Conservation (phyloP, 2,113 vertebrate genomes). For the Lophius piscatorius region DNA sequence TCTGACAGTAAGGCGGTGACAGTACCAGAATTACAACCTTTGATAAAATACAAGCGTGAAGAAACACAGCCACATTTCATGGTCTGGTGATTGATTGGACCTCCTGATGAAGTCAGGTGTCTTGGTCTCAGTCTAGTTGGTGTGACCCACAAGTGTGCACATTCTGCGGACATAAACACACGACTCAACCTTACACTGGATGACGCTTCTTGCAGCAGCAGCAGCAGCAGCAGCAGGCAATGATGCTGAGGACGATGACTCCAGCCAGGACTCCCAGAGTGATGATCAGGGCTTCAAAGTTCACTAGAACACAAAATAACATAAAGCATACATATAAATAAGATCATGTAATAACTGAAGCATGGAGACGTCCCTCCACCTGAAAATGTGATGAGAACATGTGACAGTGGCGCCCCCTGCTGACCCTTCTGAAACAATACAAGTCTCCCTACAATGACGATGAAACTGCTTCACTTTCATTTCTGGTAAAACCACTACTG, state of each 20-base stretch:
- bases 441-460: not conserved
- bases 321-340: too few relatives aligned
- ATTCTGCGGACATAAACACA: too few relatives aligned
- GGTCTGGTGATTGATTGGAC: too few relatives aligned
- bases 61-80: too few relatives aligned
- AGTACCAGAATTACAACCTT: too few relatives aligned
- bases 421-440: conserved; percentile 15
- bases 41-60: too few relatives aligned
- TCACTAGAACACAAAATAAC: conserved; percentile 74
- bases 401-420: conserved; percentile 49
- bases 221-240: conserved; percentile 86
- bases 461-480: not conserved
- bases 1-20: too few relatives aligned
- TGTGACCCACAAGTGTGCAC: too few relatives aligned
- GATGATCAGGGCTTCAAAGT: conserved; percentile 88
- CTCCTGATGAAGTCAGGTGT: too few relatives aligned
- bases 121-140: too few relatives aligned
- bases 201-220: conserved; percentile 78
- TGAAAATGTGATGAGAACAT: not conserved
- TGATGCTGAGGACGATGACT: conserved; percentile 73
- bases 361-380: not conserved
- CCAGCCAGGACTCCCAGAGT: conserved; percentile 81
- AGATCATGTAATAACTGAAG: not conserved
- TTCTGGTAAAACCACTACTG: conserved; percentile 32
- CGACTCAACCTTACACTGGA: conserved; percentile 68